Base-by-base conservation (phyloP, 2,113 vertebrate genomes). In the Pao palembangensis region DNA sequence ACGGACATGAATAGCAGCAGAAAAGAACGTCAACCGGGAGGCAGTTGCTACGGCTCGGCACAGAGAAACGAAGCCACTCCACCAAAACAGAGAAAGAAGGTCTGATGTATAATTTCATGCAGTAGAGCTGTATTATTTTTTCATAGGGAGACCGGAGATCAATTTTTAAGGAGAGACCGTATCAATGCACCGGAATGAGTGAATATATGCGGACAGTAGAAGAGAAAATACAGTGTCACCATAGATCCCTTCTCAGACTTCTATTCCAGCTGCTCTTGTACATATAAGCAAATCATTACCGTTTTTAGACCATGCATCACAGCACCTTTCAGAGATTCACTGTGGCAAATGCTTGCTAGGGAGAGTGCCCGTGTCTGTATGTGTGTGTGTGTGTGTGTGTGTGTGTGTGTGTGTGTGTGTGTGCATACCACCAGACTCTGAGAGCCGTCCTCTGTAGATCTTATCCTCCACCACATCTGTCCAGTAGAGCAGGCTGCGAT, bases 401-500 rank as follows among this genome's bases (percentile, higher is more conserved):
- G 15, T 6, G 12, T 52, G 51, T 44, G 10, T 48, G 20, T 42
- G 6, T 34, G 15, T 6, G 12, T 52, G 51, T 44, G 28, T 25
- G 49, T 15, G 21, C 69, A 42, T 93, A 99, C 97, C 97, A 85
- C 95, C 96, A 48, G 83, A 91, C 58, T 99, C 96, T 6, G 97
- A 96, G 68, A 99, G 94, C 44, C 92, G 93, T 64, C 96, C 97
- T 64, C 95, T 90, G 86, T 98, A 99, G 90, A 99, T 99, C 90
- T 98, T 98, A 89, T 99, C 97, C 84, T 99, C 97, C 59, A 99
- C 97, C 85, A 98, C 97, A 74, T 98, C 96, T 43, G 97, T 99
- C 97, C 97, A 99, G 81, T 98, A 99, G 14, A 99, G 93, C 49
- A 98, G 93, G 82, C 94, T 98, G 83, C 88, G 94, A 86, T 90